Evolutionary conservation across 1,140 invertebrate genomes (phyloP).

Genomic region (Macrosteles quadrilineatus): DNA sequence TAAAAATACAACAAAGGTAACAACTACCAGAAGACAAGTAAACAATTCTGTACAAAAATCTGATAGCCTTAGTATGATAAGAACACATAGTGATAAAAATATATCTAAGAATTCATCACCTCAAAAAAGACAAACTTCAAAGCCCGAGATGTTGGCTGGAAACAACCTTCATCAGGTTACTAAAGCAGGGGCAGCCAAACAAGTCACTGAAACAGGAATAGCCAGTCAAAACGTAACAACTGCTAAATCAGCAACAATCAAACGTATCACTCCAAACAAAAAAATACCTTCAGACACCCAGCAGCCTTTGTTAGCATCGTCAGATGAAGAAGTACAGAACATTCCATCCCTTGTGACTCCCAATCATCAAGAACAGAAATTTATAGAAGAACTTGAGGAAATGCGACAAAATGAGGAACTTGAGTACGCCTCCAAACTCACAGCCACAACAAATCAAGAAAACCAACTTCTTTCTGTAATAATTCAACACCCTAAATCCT

Average conservation of each 20-base stretch:
- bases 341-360: not conserved
- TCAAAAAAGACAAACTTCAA: slow-evolving; percentile 23
- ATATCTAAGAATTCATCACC: slow-evolving; percentile 21
- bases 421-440: slow-evolving; percentile 38
- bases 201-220: slow-evolving; percentile 23
- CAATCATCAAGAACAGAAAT: slow-evolving; percentile 22
- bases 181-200: not conserved
- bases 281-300: slow-evolving; percentile 24
- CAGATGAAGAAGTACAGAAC: slow-evolving; percentile 38
- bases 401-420: slow-evolving; percentile 37
- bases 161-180: not conserved
- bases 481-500: slow-evolving; percentile 68
- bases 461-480: slow-evolving; percentile 56
- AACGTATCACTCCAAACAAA: not conserved
- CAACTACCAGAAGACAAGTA: slow-evolving; percentile 6
- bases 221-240: slow-evolving; percentile 29
- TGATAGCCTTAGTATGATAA: slow-evolving; percentile 18
- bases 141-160: slow-evolving; percentile 10
- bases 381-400: slow-evolving; percentile 38
- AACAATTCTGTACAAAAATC: not conserved
- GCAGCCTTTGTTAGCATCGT: slow-evolving; percentile 34
- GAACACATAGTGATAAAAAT: slow-evolving; percentile 28
- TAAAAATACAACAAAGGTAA: not conserved
- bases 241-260: slow-evolving; percentile 24
- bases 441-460: slow-evolving; percentile 44